phyloP scores from a whole-genome alignment of 2,888 invertebrate genomes.

The Amblyjoppa fuscipennis region DNA sequence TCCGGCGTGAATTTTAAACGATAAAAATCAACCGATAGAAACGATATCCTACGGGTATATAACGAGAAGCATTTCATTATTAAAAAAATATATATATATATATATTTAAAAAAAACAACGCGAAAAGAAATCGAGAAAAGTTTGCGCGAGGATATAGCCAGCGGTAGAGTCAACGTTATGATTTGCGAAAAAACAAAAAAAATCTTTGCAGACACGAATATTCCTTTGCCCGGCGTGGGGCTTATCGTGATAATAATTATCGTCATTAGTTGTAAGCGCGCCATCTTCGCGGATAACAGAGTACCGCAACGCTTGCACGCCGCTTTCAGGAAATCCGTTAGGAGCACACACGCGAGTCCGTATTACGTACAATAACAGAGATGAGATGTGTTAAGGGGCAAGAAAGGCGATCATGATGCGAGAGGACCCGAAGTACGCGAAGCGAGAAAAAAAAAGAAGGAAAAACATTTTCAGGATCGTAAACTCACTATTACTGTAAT shows the following conservation, averaged over 20 bases:
- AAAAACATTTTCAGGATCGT: conserved; percentile 64
- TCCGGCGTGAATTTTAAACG: conserved; percentile 55
- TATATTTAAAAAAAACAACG: conserved; percentile 34
- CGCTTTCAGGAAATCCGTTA: conserved; percentile 61
- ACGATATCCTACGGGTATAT: conserved; percentile 41
- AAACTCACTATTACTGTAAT: conserved; percentile 74
- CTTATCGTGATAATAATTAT: conserved; percentile 69
- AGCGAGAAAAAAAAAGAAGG: background rate
- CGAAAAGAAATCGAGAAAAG: conserved; percentile 48
- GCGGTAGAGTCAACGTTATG: conserved; percentile 38
- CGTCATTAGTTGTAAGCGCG: conserved; percentile 66
- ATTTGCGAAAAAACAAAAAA: conserved; percentile 42
- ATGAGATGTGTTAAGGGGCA: conserved; percentile 3
- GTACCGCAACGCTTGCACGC: conserved; percentile 60
- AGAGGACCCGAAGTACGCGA: conserved; percentile 46
- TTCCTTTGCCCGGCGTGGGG: conserved; percentile 65
- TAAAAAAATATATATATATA: conserved; percentile 19
- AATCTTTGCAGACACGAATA: conserved; percentile 58
- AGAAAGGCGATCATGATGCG: conserved; percentile 39
- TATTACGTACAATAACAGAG: conserved; percentile 49
- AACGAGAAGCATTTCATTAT: conserved; percentile 72
- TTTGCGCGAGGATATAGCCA: conserved; percentile 28
- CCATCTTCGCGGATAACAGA: conserved; percentile 49
- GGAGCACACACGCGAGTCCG: conserved; percentile 53
- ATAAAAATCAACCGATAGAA: conserved; percentile 53